A percentile compares a stretch with the other conserved stretches of the same genome.
phyloP scores from a whole-genome alignment of 2,113 vertebrate genomes.

The Paramormyrops kingsleyae region DNA sequence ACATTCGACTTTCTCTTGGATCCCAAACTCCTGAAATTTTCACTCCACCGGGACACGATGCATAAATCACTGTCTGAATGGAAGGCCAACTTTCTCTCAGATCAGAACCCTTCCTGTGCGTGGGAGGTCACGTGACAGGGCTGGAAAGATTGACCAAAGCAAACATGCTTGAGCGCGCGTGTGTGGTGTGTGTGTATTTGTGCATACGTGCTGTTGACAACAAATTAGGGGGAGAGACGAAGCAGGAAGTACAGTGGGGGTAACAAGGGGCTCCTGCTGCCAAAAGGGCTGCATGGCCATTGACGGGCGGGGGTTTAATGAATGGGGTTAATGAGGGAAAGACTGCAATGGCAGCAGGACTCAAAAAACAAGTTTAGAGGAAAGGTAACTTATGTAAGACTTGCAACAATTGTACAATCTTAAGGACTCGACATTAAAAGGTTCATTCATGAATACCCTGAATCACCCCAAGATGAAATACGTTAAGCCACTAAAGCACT shows the following conservation, averaged over 20 bases:
- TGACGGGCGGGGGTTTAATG: background rate
- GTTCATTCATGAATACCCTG: background rate
- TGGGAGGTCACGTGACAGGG: slow-evolving; percentile 3
- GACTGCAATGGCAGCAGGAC: background rate
- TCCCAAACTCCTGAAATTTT: background rate
- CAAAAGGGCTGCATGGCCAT: slow-evolving; percentile 8
- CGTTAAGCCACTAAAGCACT: background rate
- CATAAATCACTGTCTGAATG: background rate
- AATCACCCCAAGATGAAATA: background rate
- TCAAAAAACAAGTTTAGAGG: slow-evolving; percentile 10
- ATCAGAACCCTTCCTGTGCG: background rate
- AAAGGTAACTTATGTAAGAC: slow-evolving; percentile 21
- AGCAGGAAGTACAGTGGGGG: slow-evolving; percentile 8
- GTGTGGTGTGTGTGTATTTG: background rate
- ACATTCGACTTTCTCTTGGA: background rate
- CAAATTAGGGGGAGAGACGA: slow-evolving; percentile 12
- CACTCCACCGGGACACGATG: background rate
- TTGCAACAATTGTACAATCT: background rate
- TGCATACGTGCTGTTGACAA: background rate
- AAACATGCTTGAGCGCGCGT: background rate
- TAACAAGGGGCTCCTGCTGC: background rate
- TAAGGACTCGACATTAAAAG: background rate
- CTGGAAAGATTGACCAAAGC: background rate
- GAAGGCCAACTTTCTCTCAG: background rate
- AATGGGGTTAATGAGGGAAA: slow-evolving; percentile 17